phyloP scores from a whole-genome alignment of 2,888 invertebrate genomes.

The Kuschelorhynchus macadamiae region DNA sequence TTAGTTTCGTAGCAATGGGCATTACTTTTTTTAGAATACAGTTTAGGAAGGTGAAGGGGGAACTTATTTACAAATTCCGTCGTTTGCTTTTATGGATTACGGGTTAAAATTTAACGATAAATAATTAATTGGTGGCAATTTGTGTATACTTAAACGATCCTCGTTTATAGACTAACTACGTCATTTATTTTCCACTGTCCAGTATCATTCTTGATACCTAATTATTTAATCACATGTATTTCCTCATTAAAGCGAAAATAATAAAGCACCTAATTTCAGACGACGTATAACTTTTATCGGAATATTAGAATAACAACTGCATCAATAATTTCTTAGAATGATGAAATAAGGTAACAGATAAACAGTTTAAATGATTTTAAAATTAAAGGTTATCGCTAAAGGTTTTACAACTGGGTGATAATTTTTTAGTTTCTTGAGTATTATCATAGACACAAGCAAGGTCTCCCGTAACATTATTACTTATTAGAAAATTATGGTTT shows the following conservation, averaged over 20 bases:
- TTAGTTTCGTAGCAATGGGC: too few species aligned
- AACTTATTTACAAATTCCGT: too few species aligned
- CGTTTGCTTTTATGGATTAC: too few species aligned
- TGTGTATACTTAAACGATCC: too few species aligned
- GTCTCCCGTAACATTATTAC: conserved; percentile 31
- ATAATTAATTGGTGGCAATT: too few species aligned
- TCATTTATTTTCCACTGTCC: neutral
- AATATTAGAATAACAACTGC: conserved; percentile 44
- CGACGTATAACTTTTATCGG: conserved; percentile 38
- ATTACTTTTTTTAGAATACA: too few species aligned
- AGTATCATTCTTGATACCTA: neutral
- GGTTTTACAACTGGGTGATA: conserved; percentile 39
- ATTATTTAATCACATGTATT: neutral
- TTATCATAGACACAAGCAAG: conserved; percentile 39
- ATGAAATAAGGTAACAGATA: conserved; percentile 52
- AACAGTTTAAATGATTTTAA: conserved; percentile 39
- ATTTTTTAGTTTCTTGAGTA: conserved; percentile 39
- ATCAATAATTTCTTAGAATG: conserved; percentile 40
- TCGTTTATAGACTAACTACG: too few species aligned
- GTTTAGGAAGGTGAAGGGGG: too few species aligned
- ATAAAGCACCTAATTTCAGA: conserved; percentile 35
- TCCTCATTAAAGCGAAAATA: conserved; percentile 14
- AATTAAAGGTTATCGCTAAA: conserved; percentile 47
- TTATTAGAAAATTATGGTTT: conserved; percentile 13
- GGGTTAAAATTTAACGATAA: too few species aligned